Evolutionary conservation across 2,797 vertebrate species (phyloP).

Genomic region (Gila robusta): DNA sequence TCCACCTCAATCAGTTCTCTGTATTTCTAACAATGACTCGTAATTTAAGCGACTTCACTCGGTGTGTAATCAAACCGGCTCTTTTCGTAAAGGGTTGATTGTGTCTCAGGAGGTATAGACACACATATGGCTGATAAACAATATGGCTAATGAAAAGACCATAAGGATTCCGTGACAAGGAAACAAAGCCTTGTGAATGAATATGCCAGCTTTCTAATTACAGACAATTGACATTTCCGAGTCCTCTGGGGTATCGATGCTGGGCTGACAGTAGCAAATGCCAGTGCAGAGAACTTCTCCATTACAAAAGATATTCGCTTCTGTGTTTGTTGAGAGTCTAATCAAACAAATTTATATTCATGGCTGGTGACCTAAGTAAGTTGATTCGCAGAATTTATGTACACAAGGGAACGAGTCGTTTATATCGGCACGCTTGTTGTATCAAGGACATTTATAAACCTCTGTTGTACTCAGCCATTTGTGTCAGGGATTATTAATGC

Average conservation of each 20-base stretch:
- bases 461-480: not conserved
- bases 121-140: constrained; percentile 34
- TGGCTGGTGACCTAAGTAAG: constrained; percentile 28
- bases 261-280: constrained; percentile 62
- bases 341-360: constrained; percentile 59
- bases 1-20: constrained; percentile 43
- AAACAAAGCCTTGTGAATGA: constrained; percentile 42
- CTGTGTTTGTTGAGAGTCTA: constrained; percentile 54
- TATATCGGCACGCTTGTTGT: not conserved
- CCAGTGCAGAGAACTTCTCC: constrained; percentile 55
- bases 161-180: constrained; percentile 40
- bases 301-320: constrained; percentile 47
- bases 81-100: constrained; percentile 27
- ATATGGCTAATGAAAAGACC: constrained; percentile 51
- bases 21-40: constrained; percentile 37
- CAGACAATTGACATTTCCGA: constrained; percentile 70
- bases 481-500: constrained; percentile 23
- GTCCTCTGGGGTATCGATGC: constrained; percentile 55
- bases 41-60: constrained; percentile 39
- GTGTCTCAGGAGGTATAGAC: not conserved
- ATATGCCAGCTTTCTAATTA: constrained; percentile 63
- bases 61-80: constrained; percentile 43
- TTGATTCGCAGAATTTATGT: constrained; percentile 26
- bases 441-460: constrained; percentile 23
- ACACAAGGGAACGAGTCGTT: constrained; percentile 6